Evolutionary conservation across 92 coral and sea anemone species (phyloP).

Genomic region (Bergia sp.): DNA sequence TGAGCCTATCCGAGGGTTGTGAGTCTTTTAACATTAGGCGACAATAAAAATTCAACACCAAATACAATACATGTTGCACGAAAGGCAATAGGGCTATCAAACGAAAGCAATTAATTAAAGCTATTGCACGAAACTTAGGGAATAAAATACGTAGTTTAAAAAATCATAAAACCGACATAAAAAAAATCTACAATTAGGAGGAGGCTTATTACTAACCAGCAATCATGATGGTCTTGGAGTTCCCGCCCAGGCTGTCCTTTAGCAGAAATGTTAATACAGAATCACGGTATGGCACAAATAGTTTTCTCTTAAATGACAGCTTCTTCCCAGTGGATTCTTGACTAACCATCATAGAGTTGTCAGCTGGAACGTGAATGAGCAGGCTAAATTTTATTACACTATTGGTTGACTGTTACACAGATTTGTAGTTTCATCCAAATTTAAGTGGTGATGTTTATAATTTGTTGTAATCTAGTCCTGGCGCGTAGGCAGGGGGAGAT

Average conservation of each 20-base stretch:
- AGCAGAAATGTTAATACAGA: slow-evolving; percentile 92
- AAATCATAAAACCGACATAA: too few species aligned
- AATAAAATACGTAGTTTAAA: too few species aligned
- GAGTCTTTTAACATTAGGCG: not conserved
- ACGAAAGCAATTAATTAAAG: not conserved
- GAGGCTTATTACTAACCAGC: slow-evolving; percentile 68
- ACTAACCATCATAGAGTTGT: slow-evolving; percentile 75
- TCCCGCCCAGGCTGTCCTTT: slow-evolving; percentile 97
- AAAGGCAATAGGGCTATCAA: not conserved
- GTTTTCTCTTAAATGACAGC: slow-evolving; percentile 71
- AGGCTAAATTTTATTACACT: not conserved
- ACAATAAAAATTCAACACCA: not conserved
- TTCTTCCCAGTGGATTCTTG: slow-evolving; percentile 48
- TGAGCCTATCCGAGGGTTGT: not conserved
- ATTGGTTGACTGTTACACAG: not conserved
- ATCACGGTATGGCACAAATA: slow-evolving; percentile 96
- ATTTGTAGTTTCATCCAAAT: not conserved
- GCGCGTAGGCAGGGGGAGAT: too few species aligned
- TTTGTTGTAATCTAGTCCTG: too few species aligned
- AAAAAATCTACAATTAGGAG: not conserved
- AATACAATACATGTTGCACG: too few species aligned
- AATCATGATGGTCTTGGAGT: slow-evolving; percentile 96
- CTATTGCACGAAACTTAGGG: not conserved
- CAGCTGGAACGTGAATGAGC: slow-evolving; percentile 63
- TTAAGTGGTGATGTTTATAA: too few species aligned